Evolutionary conservation across 2,113 vertebrate species (phyloP), one percentile per base, ranked within the genome.

Genomic region (Bos javanicus): DNA sequence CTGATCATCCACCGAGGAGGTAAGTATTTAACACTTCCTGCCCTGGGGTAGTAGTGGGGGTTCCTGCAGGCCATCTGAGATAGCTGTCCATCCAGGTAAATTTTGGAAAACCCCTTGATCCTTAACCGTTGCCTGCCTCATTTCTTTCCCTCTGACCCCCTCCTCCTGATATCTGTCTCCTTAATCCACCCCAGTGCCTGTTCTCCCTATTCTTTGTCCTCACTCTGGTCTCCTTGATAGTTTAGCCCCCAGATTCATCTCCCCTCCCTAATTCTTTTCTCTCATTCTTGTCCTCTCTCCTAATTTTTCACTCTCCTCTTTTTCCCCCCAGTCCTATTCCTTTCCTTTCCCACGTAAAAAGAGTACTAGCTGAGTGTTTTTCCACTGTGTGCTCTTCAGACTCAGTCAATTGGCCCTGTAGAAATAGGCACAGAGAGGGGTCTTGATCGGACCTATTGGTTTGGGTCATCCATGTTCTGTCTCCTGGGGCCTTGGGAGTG

Each of bases 1-100:
- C 99, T 99, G 97, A 99, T 99, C 98, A 99, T 99, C 98, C 99
- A 99, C 97, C 99, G 99, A 88, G 99, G 99, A 98, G 99, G 99
- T 99, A 99, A 99, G 99, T 98, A 74, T 97, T 39, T 96, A 95
- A 92, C 60, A 5, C 88, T 90, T 39, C 36, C 48, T 90, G 3
- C 30, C 13, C 52, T 0, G 7, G 43, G 74, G 52, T 7, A 6
- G n/a, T 26, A 9, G 54, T 10, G 1, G 62, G 39, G 19, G 0
- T 50, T 56, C 26, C 26, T 30, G 16, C n/a, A 50, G 52, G 30
- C 74, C 60, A 13, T 10, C 19, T n/a, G 43, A 67, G 23, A 9
- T 7, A 82, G 36, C 8, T 11, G 6, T 36, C 67, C 36, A 23
- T 21, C 26, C 56, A 10, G 86, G 33, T 57, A 8, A 23, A 46